Evolutionary conservation across 2,888 invertebrate species (phyloP).

Genomic region (Drosophila pseudotalamancana): DNA sequence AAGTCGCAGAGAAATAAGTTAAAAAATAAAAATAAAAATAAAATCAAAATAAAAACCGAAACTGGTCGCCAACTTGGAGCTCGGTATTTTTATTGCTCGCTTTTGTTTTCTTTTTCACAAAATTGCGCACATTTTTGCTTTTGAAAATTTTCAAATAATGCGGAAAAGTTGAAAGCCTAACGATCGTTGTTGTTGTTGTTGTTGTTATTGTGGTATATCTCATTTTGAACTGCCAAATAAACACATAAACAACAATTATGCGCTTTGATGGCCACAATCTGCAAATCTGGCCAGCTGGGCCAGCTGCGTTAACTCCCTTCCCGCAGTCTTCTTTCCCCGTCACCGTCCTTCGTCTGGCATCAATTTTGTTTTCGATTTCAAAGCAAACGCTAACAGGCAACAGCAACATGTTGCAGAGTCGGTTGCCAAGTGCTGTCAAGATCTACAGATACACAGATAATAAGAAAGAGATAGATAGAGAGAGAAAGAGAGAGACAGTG

Average conservation of each 20-base stretch:
- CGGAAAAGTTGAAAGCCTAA: conserved; percentile 70
- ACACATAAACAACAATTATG: conserved; percentile 65
- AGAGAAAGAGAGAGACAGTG: background rate
- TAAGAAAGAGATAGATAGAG: background rate
- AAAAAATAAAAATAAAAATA: conserved; percentile 12
- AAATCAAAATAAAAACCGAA: conserved; percentile 50
- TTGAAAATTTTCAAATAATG: conserved; percentile 41
- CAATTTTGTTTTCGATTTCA: conserved; percentile 76
- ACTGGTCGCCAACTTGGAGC: conserved; percentile 55
- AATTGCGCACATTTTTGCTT: conserved; percentile 50
- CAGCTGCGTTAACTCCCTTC: conserved; percentile 59
- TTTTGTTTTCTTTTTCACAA: conserved; percentile 17
- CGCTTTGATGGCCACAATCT: conserved; percentile 40
- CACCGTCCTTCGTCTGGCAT: conserved; percentile 39
- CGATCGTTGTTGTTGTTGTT: conserved; percentile 21
- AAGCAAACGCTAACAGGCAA: conserved; percentile 50
- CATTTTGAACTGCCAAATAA: conserved; percentile 55
- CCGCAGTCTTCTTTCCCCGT: background rate
- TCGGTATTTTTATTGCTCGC: conserved; percentile 4
- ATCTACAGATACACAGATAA: conserved; percentile 10
- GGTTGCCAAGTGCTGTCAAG: conserved; percentile 26
- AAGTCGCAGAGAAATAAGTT: conserved; percentile 38
- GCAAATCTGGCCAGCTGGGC: conserved; percentile 36
- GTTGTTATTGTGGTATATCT: conserved; percentile 15
- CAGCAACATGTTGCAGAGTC: conserved; percentile 57